Percentiles rank a stretch among this genome's conserved stretches.
Evolutionary conservation across 2,888 invertebrate species (phyloP).

Genomic region (Gryllus longicercus): DNA sequence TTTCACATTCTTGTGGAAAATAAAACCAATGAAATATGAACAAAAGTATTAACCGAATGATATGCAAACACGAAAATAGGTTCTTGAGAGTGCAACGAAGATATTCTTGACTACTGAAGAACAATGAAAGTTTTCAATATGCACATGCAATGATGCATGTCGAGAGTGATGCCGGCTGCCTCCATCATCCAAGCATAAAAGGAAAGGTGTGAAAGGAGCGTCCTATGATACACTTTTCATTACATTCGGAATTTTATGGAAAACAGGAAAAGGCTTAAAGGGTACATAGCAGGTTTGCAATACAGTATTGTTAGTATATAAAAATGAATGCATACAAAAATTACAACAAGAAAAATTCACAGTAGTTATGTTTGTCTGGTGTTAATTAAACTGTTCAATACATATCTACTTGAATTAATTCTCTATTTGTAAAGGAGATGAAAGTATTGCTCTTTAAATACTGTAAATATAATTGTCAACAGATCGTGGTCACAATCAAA

Average conservation of each 20-base stretch:
- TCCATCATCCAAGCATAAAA: background rate
- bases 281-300: background rate
- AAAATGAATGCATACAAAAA: background rate
- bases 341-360: background rate
- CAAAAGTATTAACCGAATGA: no score
- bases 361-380: background rate
- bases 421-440: background rate
- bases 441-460: constrained; percentile 10
- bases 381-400: background rate
- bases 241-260: no score
- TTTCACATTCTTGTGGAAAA: no score
- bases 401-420: background rate
- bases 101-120: no score
- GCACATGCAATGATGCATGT: no score
- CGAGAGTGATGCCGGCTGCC: background rate
- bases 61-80: no score
- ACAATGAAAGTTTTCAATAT: no score
- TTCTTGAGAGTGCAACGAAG: no score
- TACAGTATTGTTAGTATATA: background rate
- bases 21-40: no score
- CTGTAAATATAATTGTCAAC: constrained; percentile 17
- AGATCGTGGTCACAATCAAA: constrained; percentile 11
- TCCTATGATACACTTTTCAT: background rate
- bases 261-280: background rate
- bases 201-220: background rate